Evolutionary conservation across 2,113 vertebrate genomes (phyloP), one percentile per base, ranked within the genome.

Genomic region (Megaleporinus macrocephalus): DNA sequence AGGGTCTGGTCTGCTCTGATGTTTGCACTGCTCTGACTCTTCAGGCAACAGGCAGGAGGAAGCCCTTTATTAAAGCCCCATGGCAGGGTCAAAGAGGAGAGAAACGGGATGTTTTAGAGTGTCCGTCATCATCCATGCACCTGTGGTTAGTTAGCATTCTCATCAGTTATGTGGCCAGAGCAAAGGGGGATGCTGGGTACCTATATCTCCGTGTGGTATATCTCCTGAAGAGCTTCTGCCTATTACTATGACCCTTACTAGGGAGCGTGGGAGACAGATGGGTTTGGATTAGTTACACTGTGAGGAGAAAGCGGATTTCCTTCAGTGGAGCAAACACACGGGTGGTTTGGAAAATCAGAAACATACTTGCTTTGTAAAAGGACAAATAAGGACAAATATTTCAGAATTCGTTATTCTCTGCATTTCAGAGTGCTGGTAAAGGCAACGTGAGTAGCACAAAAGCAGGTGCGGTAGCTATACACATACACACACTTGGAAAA

Each of bases 151-250:
- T 92, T 86, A 93, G 93, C 97, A 97, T 97, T 97, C 95, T 93
- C 95, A 95, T 89, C 92, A 92, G 90, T 92, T 92, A 95, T 87
- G 90, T 93, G 92, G 94, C 91, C 89, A 62, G 87, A 76, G 84
- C 85, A 95, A 92, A 92, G 89, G 89, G 78, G 94, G 95, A 96
- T 97, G 95, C 95, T 95, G 84, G 86, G 92, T 99, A 98, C 97
- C 97, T 98, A 96, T 94, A 94, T 94, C 93, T 98, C 96, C 96
- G 89, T 92, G 93, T 92, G 86, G 89, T 93, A 95, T 96, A 94
- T 92, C 93, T 96, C 96, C 96, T 95, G 97, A 97, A 97, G 97
- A 97, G 93, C 94, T 96, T 96, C 95, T 96, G 91, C 90, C 96
- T 95, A 96, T 95, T 95, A 96, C 92, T 97, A 95, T 92, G 96